Conservation (phyloP, 2,797 vertebrate species). For the Sebastolobus altivelis region DNA sequence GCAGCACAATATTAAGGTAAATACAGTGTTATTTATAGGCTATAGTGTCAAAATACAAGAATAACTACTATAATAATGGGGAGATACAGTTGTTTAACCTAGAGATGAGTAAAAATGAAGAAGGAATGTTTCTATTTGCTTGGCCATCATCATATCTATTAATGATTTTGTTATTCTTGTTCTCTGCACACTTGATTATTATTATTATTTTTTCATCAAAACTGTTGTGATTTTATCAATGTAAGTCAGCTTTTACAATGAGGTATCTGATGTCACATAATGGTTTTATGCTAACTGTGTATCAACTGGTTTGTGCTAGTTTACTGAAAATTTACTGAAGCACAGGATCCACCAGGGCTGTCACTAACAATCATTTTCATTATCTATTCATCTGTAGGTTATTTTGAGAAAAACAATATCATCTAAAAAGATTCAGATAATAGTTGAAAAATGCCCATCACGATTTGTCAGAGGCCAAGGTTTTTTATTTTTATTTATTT, state of each 20-base stretch:
- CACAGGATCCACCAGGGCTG: neutral
- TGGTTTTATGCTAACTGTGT: neutral
- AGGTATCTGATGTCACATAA: neutral
- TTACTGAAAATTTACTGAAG: neutral
- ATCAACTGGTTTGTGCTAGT: neutral
- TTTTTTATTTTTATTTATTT: too few relatives aligned
- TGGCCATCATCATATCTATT: neutral
- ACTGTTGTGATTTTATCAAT: too few relatives aligned
- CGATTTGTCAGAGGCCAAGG: neutral
- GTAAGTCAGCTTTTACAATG: neutral
- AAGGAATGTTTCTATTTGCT: neutral
- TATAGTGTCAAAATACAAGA: neutral
- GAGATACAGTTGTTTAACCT: neutral
- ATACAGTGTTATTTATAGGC: neutral
- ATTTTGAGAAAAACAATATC: neutral
- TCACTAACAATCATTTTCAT: neutral
- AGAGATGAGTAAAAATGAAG: neutral
- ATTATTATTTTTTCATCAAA: too few relatives aligned
- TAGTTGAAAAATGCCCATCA: neutral
- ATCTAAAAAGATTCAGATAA: neutral
- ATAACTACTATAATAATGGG: too few relatives aligned
- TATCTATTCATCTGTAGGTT: neutral
- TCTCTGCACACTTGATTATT: neutral
- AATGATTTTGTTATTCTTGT: neutral
- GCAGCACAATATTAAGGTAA: neutral